phyloP scores from a whole-genome alignment of 2,888 invertebrate genomes.

The Marasmarcha lunaedactyla region DNA sequence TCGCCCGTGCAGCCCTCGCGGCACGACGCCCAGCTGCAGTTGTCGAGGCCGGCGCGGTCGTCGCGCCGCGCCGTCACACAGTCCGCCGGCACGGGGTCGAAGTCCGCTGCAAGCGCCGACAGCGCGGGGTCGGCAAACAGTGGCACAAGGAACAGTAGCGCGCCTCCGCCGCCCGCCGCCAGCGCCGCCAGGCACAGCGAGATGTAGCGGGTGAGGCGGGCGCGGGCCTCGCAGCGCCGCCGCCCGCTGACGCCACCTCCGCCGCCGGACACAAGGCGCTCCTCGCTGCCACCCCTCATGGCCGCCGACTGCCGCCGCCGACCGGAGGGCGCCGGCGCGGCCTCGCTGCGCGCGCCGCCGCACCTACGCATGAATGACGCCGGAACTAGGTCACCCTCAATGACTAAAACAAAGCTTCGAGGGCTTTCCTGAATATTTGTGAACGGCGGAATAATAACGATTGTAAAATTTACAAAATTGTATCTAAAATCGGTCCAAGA shows the following conservation, averaged over 20 bases:
- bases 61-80: slow-evolving; percentile 79
- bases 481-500: no score
- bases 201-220: slow-evolving; percentile 52
- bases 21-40: slow-evolving; percentile 85
- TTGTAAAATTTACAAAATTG: no score
- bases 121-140: slow-evolving; percentile 63
- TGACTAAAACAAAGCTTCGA: no score
- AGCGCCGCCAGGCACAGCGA: slow-evolving; percentile 54
- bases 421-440: no score
- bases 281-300: slow-evolving; percentile 64
- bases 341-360: slow-evolving; percentile 29
- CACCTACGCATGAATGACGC: no score
- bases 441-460: no score
- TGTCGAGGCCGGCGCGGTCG: slow-evolving; percentile 78
- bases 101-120: slow-evolving; percentile 78
- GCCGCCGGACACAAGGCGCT: slow-evolving; percentile 45
- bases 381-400: no score
- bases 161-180: slow-evolving; percentile 55
- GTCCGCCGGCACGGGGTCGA: slow-evolving; percentile 78
- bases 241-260: slow-evolving; percentile 14
- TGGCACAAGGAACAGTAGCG: slow-evolving; percentile 59
- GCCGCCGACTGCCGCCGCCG: no score
- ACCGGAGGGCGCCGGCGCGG: no score
- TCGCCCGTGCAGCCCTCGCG: slow-evolving; percentile 86
- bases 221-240: slow-evolving; percentile 49